Conservation (phyloP, 2,797 vertebrate genomes). For the Cryptoblepharus egeriae region DNA sequence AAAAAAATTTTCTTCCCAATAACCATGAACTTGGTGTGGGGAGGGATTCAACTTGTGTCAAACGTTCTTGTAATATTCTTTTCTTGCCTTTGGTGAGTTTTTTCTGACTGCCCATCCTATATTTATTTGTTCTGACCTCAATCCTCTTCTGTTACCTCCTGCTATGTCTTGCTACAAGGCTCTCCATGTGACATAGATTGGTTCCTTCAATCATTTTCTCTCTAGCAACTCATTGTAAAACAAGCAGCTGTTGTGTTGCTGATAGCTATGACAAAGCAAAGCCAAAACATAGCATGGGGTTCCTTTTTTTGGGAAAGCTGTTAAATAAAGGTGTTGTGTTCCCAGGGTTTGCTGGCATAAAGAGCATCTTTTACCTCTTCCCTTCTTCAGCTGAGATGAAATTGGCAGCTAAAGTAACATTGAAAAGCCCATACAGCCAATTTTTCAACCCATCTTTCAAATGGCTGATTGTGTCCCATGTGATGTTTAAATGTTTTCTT, state of each 20-base stretch:
- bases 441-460: constrained; percentile 48
- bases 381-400: constrained; percentile 52
- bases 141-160: constrained; percentile 68
- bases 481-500: constrained; percentile 49
- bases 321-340: constrained; percentile 71
- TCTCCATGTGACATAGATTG: constrained; percentile 71
- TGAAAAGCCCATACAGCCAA: constrained; percentile 56
- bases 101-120: constrained; percentile 46
- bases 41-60: not conserved
- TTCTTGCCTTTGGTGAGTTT: constrained; percentile 52
- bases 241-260: constrained; percentile 70
- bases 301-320: constrained; percentile 63
- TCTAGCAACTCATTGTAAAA: constrained; percentile 69
- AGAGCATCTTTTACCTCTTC: constrained; percentile 47
- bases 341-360: constrained; percentile 63
- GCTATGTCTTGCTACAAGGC: constrained; percentile 59
- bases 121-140: constrained; percentile 70
- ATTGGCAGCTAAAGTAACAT: constrained; percentile 62
- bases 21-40: not conserved
- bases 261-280: constrained; percentile 63
- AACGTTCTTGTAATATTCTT: not conserved
- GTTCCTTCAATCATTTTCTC: constrained; percentile 66
- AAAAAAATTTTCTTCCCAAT: rapidly evolving
- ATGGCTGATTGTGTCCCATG: constrained; percentile 47
- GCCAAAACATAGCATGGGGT: constrained; percentile 61